Evolutionary conservation across 2,888 invertebrate genomes (phyloP).

Genomic region (Eupelmus urozonus): DNA sequence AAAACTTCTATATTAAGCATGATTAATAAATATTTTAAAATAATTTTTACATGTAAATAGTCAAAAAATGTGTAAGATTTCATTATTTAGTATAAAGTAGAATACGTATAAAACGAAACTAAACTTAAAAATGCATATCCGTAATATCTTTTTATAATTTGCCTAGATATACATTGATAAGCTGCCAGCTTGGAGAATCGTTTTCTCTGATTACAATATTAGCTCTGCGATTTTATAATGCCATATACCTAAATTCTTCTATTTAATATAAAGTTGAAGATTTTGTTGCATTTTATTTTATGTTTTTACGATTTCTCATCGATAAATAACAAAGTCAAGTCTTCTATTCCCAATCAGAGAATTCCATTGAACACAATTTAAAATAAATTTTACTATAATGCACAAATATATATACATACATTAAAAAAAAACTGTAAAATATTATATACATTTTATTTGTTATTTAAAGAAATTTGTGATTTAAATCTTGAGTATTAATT

Average conservation of each 20-base stretch:
- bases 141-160: constrained; percentile 39
- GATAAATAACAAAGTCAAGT: constrained; percentile 45
- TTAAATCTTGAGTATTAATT: too few species aligned
- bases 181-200: constrained; percentile 5
- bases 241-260: constrained; percentile 20
- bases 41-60: constrained; percentile 45
- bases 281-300: constrained; percentile 30
- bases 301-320: constrained; percentile 12
- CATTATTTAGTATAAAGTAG: constrained; percentile 38
- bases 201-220: constrained; percentile 15
- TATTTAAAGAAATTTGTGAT: too few species aligned
- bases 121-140: constrained; percentile 17
- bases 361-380: constrained; percentile 41
- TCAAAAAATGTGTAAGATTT: constrained; percentile 42
- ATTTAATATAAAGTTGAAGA: constrained; percentile 29
- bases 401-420: not conserved
- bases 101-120: constrained; percentile 34
- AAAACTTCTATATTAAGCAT: not conserved
- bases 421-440: not conserved
- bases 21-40: not conserved
- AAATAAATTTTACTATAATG: not conserved
- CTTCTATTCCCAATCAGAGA: constrained; percentile 48
- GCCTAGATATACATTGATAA: constrained; percentile 39
- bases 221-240: constrained; percentile 18
- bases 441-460: too few species aligned